Evolutionary conservation across 1,140 invertebrate species (phyloP), one percentile per base, ranked within the genome.

Genomic region (Papilio glaucus): DNA sequence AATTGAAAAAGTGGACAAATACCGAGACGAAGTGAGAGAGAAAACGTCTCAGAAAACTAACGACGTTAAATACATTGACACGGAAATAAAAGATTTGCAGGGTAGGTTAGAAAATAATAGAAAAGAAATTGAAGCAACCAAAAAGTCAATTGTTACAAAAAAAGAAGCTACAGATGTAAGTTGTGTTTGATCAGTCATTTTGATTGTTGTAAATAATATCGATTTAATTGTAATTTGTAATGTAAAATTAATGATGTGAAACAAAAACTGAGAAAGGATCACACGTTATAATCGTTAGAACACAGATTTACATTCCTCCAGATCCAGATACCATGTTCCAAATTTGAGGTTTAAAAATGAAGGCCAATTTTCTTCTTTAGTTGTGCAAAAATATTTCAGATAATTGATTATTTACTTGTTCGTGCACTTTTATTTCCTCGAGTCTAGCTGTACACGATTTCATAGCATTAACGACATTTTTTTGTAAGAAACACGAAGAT

Each of bases 21-120:
- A 79, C 49, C 76, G 85, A 12, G 49, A 78, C 61, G 89, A 92
- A 60, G 88, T 89, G 13, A 81, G n/a, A n/a, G 87, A 88, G 24
- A 89, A 85, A 75, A 81, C 75, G 33, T 75, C 81, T 21, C 78
- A 88, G 45, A 92, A 90, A 77, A 80, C 53, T 21, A 89, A 86
- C 45, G 88, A 91, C 53, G n/a, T 89, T 0, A 90, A 85, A 72
- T 77, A 76, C 61, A 79, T 90, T 60, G 72, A 88, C 37, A 72
- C 74, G 29, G 90, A 92, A 75, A 88, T 87, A 38, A 75, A 39
- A 6, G 79, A 79, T 73, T 82, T 83, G 26, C 83, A 85, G 42
- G 84, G 81, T 38, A 79, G 80, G 39, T 81, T 90, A 29, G 82
- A 83, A 65, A 85, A 68, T 60, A 82, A 83, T 70, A 82, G 84